These are phyloP conservation scores for Saccostrea cuccullata DNA, from an alignment of 1,140 invertebrate species.

Conservation along the genomic window DNA sequence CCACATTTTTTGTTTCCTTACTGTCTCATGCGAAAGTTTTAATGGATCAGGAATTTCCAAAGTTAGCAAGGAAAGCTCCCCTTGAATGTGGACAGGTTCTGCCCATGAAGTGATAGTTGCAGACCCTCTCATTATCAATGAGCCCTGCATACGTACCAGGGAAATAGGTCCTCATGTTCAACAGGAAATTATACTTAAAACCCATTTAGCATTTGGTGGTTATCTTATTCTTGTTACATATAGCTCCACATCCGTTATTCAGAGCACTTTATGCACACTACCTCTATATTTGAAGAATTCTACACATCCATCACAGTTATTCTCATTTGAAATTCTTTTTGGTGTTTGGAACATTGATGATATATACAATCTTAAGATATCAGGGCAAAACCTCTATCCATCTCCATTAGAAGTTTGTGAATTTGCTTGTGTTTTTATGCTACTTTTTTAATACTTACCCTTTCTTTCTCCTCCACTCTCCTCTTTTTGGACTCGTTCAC, in stretches of 20 bases:
- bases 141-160: neutral
- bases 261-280: constrained; percentile 12
- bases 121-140: constrained; percentile 24
- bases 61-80: neutral
- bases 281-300: neutral
- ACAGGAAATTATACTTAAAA: constrained; percentile 25
- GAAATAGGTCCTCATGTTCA: neutral
- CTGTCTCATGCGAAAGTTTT: neutral
- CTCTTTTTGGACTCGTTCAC: constrained; percentile 75
- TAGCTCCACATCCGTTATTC: constrained; percentile 4
- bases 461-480: constrained; percentile 72
- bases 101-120: neutral
- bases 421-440: no score
- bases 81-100: neutral
- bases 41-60: constrained; percentile 26
- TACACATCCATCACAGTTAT: neutral
- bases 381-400: neutral
- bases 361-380: neutral
- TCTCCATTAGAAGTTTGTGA: no score
- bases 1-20: neutral
- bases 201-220: constrained; percentile 7
- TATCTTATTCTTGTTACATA: constrained; percentile 20
- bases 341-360: neutral
- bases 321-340: neutral
- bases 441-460: constrained; percentile 57